phyloP scores from a whole-genome alignment of 1,140 invertebrate genomes.

The Nymphalis io region DNA sequence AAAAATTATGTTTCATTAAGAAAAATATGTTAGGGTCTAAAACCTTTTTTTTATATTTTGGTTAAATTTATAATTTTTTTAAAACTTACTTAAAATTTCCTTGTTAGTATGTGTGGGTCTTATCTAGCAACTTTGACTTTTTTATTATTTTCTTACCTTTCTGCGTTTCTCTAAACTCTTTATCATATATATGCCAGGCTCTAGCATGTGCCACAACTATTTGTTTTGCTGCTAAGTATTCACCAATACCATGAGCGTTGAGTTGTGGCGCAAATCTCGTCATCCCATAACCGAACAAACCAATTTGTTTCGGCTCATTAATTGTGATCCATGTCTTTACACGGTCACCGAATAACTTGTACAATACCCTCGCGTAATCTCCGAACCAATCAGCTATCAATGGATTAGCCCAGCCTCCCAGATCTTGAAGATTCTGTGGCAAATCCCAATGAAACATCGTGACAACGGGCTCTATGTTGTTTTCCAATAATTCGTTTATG shows the following conservation, averaged over 20 bases:
- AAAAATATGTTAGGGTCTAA: too few species aligned
- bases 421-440: slow-evolving; percentile 65
- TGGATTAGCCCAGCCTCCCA: slow-evolving; percentile 69
- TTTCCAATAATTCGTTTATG: slow-evolving; percentile 79
- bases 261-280: slow-evolving; percentile 58
- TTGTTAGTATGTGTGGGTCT: too few species aligned
- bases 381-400: slow-evolving; percentile 73
- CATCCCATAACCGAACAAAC: slow-evolving; percentile 66
- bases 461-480: slow-evolving; percentile 81
- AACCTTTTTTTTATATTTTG: too few species aligned
- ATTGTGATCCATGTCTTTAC: slow-evolving; percentile 77
- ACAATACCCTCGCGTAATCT: slow-evolving; percentile 71
- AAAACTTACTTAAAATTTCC: too few species aligned
- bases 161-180: slow-evolving; percentile 81
- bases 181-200: slow-evolving; percentile 83
- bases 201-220: slow-evolving; percentile 82
- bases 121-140: too few species aligned
- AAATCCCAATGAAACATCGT: slow-evolving; percentile 72
- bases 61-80: too few species aligned
- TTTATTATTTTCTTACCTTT: slow-evolving; percentile 59
- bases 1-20: too few species aligned
- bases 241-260: slow-evolving; percentile 60
- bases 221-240: slow-evolving; percentile 78
- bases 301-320: slow-evolving; percentile 72
- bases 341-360: slow-evolving; percentile 72